A percentile compares a stretch with the other conserved stretches of the same genome.
phyloP scores from a whole-genome alignment of 2,797 vertebrate genomes.

The Limnodromus scolopaceus region DNA sequence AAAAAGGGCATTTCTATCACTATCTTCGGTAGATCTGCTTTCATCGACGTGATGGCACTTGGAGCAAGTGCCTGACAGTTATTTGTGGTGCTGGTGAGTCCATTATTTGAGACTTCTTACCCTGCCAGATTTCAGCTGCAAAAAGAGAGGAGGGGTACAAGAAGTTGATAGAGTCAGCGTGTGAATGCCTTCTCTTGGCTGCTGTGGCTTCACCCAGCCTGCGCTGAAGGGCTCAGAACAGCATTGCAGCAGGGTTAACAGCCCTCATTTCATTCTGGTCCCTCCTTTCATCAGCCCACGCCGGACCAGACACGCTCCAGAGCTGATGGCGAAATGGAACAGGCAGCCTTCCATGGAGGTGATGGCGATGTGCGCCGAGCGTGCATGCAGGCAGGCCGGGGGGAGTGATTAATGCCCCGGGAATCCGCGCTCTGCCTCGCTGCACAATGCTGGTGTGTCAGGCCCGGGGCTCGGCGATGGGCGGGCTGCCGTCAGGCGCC shows the following conservation, averaged over 20 bases:
- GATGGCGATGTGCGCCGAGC: conserved; percentile 2
- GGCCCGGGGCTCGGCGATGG: neutral
- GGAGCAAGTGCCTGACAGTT: neutral
- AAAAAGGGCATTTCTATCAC: neutral
- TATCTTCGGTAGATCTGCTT: neutral
- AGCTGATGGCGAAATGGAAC: neutral
- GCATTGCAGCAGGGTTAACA: conserved; percentile 11
- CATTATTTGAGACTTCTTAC: neutral
- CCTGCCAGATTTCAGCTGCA: neutral
- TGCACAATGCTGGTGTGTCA: conserved; percentile 32
- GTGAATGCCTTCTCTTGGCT: neutral
- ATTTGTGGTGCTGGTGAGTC: neutral
- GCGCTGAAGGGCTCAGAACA: neutral
- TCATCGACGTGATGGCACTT: neutral
- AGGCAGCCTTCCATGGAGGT: conserved; percentile 15
- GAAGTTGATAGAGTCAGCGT: neutral
- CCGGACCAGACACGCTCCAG: neutral
- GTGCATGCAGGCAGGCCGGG: neutral
- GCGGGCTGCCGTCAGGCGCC: neutral
- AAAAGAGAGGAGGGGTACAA: neutral
- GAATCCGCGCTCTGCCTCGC: conserved; percentile 22
- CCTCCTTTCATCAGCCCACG: neutral
- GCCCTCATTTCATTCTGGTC: neutral
- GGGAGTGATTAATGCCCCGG: conserved; percentile 33
- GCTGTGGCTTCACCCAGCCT: neutral